Percentiles rank a stretch among this genome's conserved stretches.
Evolutionary conservation across 2,113 vertebrate species (phyloP).

Genomic region (Ovis aries): ARS-UI_Ramb_v3.0 NC_056071.1:42401501-42402000

Average conservation of each 20-base stretch:
- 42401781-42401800: slow-evolving; percentile 73
- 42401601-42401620: slow-evolving; percentile 52
- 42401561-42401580: slow-evolving; percentile 55
- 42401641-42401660: slow-evolving; percentile 68
- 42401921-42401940: neutral
- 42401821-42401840: slow-evolving; percentile 70
- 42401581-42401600: slow-evolving; percentile 57
- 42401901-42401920: neutral
- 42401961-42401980: slow-evolving; percentile 14
- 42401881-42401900: slow-evolving; percentile 29
- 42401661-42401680: slow-evolving; percentile 66
- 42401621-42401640: slow-evolving; percentile 42
- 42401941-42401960: neutral
- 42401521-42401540: slow-evolving; percentile 64
- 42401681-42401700: slow-evolving; percentile 59
- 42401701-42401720: slow-evolving; percentile 59
- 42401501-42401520: slow-evolving; percentile 64
- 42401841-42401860: slow-evolving; percentile 56
- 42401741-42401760: slow-evolving; percentile 75
- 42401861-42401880: slow-evolving; percentile 41
- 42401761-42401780: slow-evolving; percentile 72
- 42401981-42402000: slow-evolving; percentile 32
- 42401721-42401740: slow-evolving; percentile 67
- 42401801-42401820: slow-evolving; percentile 71
- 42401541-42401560: slow-evolving; percentile 65